These are phyloP conservation scores for Pseudorhombus dupliciocellatus DNA, from an alignment of 2,113 vertebrate genomes.

Conservation along the genomic window DNA sequence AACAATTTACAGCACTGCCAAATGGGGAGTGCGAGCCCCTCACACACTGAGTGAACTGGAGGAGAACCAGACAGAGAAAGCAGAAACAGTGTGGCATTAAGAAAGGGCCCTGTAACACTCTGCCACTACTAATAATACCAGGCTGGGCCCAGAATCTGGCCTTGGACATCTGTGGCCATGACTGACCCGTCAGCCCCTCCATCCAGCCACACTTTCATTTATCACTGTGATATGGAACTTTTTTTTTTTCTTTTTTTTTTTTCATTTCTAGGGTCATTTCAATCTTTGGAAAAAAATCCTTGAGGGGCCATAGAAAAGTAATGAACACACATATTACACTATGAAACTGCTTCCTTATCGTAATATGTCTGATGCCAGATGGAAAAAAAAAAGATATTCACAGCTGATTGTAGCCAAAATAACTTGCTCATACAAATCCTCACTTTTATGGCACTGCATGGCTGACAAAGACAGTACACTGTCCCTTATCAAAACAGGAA, in stretches of 20 bases:
- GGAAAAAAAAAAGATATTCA: not conserved
- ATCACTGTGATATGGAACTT: not conserved
- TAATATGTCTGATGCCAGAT: not conserved
- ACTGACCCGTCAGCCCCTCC: not conserved
- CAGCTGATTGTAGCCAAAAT: not conserved
- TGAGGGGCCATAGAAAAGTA: not conserved
- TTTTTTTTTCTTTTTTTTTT: not conserved
- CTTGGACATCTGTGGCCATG: constrained; percentile 4
- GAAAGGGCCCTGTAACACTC: constrained; percentile 25
- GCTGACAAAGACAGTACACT: not conserved
- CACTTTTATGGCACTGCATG: not conserved
- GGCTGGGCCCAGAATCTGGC: constrained; percentile 9
- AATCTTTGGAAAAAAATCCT: not conserved
- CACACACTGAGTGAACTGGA: constrained; percentile 59
- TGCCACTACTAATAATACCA: constrained; percentile 28
- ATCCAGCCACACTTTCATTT: constrained; percentile 9
- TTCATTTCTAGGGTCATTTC: not conserved
- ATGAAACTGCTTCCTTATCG: not conserved
- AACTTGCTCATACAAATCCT: not conserved
- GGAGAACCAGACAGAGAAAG: constrained; percentile 55
- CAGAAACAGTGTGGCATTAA: constrained; percentile 39
- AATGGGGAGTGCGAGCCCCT: constrained; percentile 58
- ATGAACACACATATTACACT: not conserved
- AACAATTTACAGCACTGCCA: constrained; percentile 79
- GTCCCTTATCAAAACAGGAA: too few species aligned